Conservation (phyloP, 1,140 invertebrate genomes). For the Berghia stephanieae region DNA sequence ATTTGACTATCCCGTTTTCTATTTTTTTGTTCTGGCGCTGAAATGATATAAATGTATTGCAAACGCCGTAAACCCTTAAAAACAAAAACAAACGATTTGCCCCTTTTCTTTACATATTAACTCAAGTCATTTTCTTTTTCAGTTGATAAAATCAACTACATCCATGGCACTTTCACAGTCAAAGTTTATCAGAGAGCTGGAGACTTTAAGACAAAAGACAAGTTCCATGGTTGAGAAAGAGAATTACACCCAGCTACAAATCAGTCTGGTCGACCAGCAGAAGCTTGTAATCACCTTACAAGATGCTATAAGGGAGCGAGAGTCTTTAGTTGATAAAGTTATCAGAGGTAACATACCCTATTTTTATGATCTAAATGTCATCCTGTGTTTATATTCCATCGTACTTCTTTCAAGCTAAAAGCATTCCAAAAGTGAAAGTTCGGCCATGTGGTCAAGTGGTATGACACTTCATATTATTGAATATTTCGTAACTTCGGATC, state of each 20-base stretch:
- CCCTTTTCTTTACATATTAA: too few relatives aligned
- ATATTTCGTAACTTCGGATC: too few relatives aligned
- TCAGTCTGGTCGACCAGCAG: conserved; percentile 28
- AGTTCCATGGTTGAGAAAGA: conserved; percentile 9
- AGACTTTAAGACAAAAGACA: conserved; percentile 15
- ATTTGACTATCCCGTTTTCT: too few relatives aligned
- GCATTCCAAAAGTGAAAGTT: too few relatives aligned
- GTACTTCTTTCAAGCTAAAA: too few relatives aligned
- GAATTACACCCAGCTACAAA: conserved; percentile 26
- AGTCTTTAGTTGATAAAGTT: conserved; percentile 5
- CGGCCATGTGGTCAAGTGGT: too few relatives aligned
- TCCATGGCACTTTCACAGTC: conserved; percentile 23
- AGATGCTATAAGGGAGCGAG: conserved; percentile 8
- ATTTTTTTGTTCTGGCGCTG: too few relatives aligned
- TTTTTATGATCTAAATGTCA: not conserved
- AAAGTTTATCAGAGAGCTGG: conserved; percentile 15
- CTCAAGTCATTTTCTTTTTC: too few relatives aligned
- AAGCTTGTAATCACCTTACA: conserved; percentile 11
- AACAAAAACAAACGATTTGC: too few relatives aligned
- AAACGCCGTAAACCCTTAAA: too few relatives aligned
- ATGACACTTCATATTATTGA: not conserved
- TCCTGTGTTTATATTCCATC: not conserved
- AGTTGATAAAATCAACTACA: conserved; percentile 20
- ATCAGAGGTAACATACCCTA: conserved; percentile 14
- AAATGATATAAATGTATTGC: too few relatives aligned